Conservation (phyloP, 2,888 invertebrate genomes). For the Epinotia brunnichana region DNA sequence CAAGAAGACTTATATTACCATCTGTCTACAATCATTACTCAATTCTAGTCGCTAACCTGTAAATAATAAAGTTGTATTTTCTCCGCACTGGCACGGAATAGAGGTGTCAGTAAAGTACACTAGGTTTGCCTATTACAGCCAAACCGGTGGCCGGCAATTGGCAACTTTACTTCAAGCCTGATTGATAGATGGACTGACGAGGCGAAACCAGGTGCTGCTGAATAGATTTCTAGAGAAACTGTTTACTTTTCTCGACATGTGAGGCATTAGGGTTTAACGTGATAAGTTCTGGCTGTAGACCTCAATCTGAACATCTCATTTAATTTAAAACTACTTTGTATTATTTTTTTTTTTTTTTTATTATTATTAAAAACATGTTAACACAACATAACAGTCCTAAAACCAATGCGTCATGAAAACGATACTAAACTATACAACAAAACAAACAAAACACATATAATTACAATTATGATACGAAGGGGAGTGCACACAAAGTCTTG, state of each 20-base stretch:
- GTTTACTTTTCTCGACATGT: conserved; percentile 44
- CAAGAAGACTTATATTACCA: conserved; percentile 58
- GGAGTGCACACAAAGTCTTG: background rate
- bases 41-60: conserved; percentile 49
- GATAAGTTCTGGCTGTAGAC: background rate
- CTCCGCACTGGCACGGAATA: conserved; percentile 45
- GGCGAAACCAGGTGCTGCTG: conserved; percentile 65
- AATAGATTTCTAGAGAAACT: conserved; percentile 70
- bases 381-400: too few relatives aligned
- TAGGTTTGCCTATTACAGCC: conserved; percentile 63
- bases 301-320: background rate
- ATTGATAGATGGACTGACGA: conserved; percentile 73
- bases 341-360: too few relatives aligned
- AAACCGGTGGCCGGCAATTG: conserved; percentile 65
- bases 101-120: conserved; percentile 54
- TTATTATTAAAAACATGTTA: too few relatives aligned
- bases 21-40: conserved; percentile 50
- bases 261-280: conserved; percentile 8
- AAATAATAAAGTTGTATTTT: conserved; percentile 57
- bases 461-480: background rate
- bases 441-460: too few relatives aligned
- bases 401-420: too few relatives aligned
- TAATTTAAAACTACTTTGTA: background rate
- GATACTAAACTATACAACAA: too few relatives aligned
- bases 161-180: conserved; percentile 65